Percentiles rank a stretch among this genome's conserved stretches.
phyloP scores from a whole-genome alignment of 1,140 invertebrate genomes.

The Ditylenchus dipsaci region DNA sequence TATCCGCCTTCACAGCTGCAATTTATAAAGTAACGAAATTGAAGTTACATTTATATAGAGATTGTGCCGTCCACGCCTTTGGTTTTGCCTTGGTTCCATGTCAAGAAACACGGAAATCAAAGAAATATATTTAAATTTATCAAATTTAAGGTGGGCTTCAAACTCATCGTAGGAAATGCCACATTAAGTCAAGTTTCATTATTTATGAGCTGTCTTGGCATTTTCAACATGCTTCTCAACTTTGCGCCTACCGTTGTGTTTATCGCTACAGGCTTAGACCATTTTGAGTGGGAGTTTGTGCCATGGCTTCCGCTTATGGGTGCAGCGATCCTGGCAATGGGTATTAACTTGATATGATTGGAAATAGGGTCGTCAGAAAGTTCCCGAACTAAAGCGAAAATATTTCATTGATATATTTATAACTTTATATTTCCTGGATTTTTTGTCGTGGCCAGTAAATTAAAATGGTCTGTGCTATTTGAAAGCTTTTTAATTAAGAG shows the following conservation, averaged over 20 bases:
- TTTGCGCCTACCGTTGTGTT: slow-evolving; percentile 42
- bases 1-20: slow-evolving; percentile 48
- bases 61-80: too few species aligned
- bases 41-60: too few species aligned
- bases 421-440: too few species aligned
- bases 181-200: slow-evolving; percentile 55
- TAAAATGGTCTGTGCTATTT: too few species aligned
- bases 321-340: slow-evolving; percentile 40
- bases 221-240: slow-evolving; percentile 49
- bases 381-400: too few species aligned
- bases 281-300: slow-evolving; percentile 43
- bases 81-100: too few species aligned
- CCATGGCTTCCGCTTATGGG: slow-evolving; percentile 49
- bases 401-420: too few species aligned
- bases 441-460: too few species aligned
- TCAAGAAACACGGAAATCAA: too few species aligned
- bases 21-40: slow-evolving; percentile 53
- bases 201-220: slow-evolving; percentile 51
- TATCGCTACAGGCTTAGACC: slow-evolving; percentile 37
- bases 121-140: too few species aligned
- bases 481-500: too few species aligned
- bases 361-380: too few species aligned
- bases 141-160: slow-evolving; percentile 30
- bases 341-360: slow-evolving; percentile 12
- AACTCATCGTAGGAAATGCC: slow-evolving; percentile 44